A percentile compares a stretch with the other conserved stretches of the same genome.
Conservation (phyloP, 1,140 invertebrate species). For the Eupeodes corollae region DNA sequence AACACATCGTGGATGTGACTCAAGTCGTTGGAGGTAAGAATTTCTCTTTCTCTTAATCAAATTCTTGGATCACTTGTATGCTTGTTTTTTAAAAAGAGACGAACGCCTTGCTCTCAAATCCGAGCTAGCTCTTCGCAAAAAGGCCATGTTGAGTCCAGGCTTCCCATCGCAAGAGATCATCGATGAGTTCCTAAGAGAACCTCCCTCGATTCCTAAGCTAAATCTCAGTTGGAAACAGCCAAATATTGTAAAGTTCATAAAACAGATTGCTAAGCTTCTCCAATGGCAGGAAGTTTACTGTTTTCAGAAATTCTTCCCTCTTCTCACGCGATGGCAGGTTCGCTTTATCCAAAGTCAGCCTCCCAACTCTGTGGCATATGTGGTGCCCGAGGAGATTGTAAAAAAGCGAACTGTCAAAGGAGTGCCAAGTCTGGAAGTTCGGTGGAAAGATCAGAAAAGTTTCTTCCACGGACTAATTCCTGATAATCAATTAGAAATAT, state of each 20-base stretch:
- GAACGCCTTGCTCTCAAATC: conserved; percentile 48
- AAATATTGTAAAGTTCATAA: conserved; percentile 56
- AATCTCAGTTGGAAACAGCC: conserved; percentile 53
- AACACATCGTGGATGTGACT: conserved; percentile 46
- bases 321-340: conserved; percentile 58
- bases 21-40: conserved; percentile 46
- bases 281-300: conserved; percentile 65
- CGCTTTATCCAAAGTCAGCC: conserved; percentile 3
- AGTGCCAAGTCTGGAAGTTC: conserved; percentile 53
- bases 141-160: conserved; percentile 48
- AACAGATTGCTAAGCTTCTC: conserved; percentile 51
- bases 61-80: background rate
- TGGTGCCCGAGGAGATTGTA: conserved; percentile 42
- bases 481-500: conserved; percentile 40
- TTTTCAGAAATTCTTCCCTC: conserved; percentile 64
- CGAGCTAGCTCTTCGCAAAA: conserved; percentile 56
- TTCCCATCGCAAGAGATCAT: conserved; percentile 65
- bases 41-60: background rate
- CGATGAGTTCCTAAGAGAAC: conserved; percentile 56
- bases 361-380: conserved; percentile 3
- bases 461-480: conserved; percentile 47
- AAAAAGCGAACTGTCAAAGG: conserved; percentile 41
- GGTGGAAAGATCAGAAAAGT: conserved; percentile 48
- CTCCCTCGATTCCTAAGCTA: conserved; percentile 39
- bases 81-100: conserved; percentile 38